Percentiles rank a stretch among this genome's conserved stretches.
Evolutionary conservation across 2,888 invertebrate genomes (phyloP).

Genomic region (Pterostichus madidus): DNA sequence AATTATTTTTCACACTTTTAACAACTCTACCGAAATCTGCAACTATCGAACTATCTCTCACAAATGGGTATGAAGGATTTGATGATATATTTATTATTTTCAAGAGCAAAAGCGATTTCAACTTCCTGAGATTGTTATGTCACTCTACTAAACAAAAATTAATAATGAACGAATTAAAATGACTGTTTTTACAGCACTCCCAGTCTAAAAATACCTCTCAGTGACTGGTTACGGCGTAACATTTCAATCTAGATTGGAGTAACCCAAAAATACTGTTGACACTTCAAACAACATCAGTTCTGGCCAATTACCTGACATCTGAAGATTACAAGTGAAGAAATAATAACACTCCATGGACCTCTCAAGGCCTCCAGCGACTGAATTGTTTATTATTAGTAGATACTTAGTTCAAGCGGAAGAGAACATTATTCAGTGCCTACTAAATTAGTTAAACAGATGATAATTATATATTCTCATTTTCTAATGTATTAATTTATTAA

Average conservation of each 20-base stretch:
- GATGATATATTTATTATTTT: too few species aligned
- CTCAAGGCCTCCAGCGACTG: not conserved
- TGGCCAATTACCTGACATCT: conserved; percentile 38
- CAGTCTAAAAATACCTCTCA: not conserved
- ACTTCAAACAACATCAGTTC: conserved; percentile 44
- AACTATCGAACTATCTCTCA: too few species aligned
- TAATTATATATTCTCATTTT: not conserved
- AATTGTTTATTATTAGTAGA: conserved; percentile 13
- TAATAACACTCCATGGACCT: not conserved
- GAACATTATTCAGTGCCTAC: not conserved
- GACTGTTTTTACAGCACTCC: too few species aligned
- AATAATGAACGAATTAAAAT: too few species aligned
- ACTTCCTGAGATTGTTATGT: too few species aligned
- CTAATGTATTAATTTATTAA: not conserved
- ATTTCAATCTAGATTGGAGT: conserved; percentile 14
- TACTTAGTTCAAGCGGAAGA: not conserved
- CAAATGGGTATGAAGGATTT: too few species aligned
- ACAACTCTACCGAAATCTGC: too few species aligned
- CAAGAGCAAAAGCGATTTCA: not conserved
- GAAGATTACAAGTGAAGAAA: not conserved
- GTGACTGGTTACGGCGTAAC: not conserved
- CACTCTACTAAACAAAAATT: too few species aligned
- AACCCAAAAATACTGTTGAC: conserved; percentile 21
- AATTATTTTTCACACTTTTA: too few species aligned
- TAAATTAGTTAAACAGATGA: not conserved